Percentiles rank a stretch among this genome's conserved stretches.
Conservation (phyloP, 2,888 invertebrate genomes). For the Nemotelus nigrinus region DNA sequence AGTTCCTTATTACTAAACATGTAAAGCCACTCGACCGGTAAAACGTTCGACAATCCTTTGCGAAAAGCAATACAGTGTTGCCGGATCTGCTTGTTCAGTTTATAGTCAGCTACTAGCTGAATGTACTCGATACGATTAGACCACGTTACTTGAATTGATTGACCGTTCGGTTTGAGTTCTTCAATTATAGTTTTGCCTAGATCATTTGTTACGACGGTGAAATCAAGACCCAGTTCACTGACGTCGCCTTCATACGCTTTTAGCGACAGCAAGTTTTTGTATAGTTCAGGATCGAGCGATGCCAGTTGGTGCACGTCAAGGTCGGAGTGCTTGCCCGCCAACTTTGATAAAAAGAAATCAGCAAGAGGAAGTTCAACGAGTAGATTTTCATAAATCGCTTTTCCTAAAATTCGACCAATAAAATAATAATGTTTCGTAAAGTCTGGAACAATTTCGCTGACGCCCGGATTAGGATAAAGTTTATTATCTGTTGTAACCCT, state of each 20-base stretch:
- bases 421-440: constrained; percentile 93
- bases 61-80: constrained; percentile 89
- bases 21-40: constrained; percentile 91
- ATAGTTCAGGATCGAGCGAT: constrained; percentile 86
- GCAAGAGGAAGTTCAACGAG: constrained; percentile 95
- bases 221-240: constrained; percentile 88
- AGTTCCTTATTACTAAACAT: constrained; percentile 95
- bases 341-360: constrained; percentile 92
- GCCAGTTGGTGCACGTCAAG: constrained; percentile 91
- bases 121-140: constrained; percentile 96
- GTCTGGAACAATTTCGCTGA: constrained; percentile 84
- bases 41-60: constrained; percentile 88
- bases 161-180: constrained; percentile 90
- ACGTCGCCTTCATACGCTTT: constrained; percentile 89
- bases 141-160: constrained; percentile 89
- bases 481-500: constrained; percentile 88
- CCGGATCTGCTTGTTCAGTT: constrained; percentile 89
- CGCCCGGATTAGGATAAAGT: constrained; percentile 95
- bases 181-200: constrained; percentile 89
- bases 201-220: constrained; percentile 89
- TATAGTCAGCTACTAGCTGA: constrained; percentile 94
- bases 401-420: constrained; percentile 92
- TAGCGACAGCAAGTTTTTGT: constrained; percentile 88
- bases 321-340: constrained; percentile 78
- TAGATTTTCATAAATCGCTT: constrained; percentile 95